phyloP scores from a whole-genome alignment of 1,140 invertebrate species.

The Muscidifurax raptorellus region DNA sequence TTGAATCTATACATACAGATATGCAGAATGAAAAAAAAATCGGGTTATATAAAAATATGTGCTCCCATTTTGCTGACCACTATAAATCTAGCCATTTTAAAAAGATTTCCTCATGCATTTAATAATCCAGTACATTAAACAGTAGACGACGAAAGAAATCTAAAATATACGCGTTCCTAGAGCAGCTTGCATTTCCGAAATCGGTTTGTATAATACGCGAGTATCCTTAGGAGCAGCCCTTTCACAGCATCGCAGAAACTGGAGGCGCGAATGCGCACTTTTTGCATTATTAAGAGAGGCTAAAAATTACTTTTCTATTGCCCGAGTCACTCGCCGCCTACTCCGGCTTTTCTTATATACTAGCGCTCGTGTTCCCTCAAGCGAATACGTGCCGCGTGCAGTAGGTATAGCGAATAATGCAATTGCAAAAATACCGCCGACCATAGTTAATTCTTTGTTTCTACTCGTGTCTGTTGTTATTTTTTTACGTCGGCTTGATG shows the following conservation, averaged over 20 bases:
- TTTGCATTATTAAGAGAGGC: slow-evolving; percentile 21
- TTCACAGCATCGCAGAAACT: background rate
- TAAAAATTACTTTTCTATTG: slow-evolving; percentile 39
- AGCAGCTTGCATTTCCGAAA: background rate
- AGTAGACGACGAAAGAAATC: no score
- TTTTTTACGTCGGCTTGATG: no score
- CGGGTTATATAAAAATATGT: no score
- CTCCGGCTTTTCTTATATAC: background rate
- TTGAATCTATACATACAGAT: no score
- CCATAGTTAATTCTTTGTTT: background rate
- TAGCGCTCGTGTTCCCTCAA: background rate
- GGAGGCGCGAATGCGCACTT: background rate
- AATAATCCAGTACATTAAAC: no score
- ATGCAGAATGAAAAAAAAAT: no score
- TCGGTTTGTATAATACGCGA: background rate
- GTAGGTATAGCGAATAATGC: background rate
- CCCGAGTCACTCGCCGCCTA: background rate
- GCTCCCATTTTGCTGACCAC: no score
- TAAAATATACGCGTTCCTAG: no score
- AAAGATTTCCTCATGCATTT: no score
- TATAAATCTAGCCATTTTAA: no score
- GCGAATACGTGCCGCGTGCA: background rate
- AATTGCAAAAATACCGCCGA: slow-evolving; percentile 7
- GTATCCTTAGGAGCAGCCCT: background rate
- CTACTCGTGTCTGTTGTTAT: background rate